Conservation (phyloP, 2,888 invertebrate genomes). For the Rugalucina vietnamica region DNA sequence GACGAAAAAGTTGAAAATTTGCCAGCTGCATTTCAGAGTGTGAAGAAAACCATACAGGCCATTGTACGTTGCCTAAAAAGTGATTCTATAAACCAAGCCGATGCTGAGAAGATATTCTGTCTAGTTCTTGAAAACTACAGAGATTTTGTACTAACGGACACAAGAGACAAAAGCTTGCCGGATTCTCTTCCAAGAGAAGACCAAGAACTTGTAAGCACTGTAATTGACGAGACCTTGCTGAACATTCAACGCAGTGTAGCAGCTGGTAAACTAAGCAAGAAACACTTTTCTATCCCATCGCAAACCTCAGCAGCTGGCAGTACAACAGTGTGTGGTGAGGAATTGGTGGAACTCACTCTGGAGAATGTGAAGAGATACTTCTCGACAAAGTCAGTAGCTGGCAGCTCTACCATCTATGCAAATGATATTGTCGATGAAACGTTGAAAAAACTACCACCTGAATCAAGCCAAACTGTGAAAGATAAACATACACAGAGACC, state of each 20-base stretch:
- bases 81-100: slow-evolving; percentile 49
- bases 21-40: slow-evolving; percentile 32
- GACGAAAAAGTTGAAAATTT: slow-evolving; percentile 10
- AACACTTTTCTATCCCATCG: slow-evolving; percentile 58
- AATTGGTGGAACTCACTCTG: slow-evolving; percentile 39
- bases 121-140: slow-evolving; percentile 62
- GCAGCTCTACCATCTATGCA: not conserved
- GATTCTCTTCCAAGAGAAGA: slow-evolving; percentile 35
- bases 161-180: not conserved
- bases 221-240: slow-evolving; percentile 60
- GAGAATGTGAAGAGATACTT: slow-evolving; percentile 30
- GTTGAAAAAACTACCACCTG: not conserved
- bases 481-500: too few relatives aligned
- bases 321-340: slow-evolving; percentile 33
- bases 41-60: slow-evolving; percentile 39
- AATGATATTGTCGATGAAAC: not conserved
- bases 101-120: slow-evolving; percentile 64
- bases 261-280: slow-evolving; percentile 48
- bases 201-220: slow-evolving; percentile 45
- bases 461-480: too few relatives aligned
- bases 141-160: slow-evolving; percentile 19
- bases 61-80: slow-evolving; percentile 52
- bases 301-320: slow-evolving; percentile 31
- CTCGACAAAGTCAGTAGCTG: not conserved
- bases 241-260: slow-evolving; percentile 63